Conservation (phyloP, 64 coral and sea anemone genomes). For the Cladopsammia gracilis region DNA sequence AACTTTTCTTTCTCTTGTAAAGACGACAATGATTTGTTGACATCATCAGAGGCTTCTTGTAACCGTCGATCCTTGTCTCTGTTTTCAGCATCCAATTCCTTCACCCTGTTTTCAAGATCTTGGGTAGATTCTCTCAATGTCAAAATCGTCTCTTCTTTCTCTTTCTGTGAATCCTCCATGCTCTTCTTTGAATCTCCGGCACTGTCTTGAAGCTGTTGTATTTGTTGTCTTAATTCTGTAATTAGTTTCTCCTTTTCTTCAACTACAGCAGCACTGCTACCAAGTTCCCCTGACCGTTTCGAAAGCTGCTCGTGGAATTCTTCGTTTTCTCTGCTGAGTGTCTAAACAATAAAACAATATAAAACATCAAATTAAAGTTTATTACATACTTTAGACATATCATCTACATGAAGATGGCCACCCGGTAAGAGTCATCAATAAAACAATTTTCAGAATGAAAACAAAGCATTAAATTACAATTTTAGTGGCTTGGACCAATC, state of each 20-base stretch:
- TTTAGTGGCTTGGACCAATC: too few species aligned
- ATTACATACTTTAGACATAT: background rate
- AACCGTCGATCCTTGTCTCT: background rate
- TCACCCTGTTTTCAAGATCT: conserved; percentile 6
- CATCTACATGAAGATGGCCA: too few species aligned
- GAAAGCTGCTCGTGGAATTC: background rate
- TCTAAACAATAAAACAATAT: background rate
- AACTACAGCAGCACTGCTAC: background rate
- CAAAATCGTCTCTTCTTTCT: conserved; percentile 20
- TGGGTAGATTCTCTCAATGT: background rate
- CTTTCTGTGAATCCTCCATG: conserved; percentile 43
- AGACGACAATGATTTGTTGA: background rate
- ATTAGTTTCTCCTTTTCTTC: conserved; percentile 55
- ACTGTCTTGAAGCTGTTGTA: background rate
- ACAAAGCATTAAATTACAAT: too few species aligned
- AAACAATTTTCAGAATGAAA: too few species aligned
- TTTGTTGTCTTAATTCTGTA: conserved; percentile 55
- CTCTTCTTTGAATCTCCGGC: background rate
- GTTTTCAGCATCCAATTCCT: background rate
- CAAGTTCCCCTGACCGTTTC: background rate
- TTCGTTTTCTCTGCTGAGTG: background rate
- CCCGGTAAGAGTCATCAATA: too few species aligned
- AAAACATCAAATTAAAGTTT: background rate
- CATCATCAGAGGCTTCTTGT: background rate
- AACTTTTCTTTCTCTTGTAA: conserved; percentile 3